phyloP scores from a whole-genome alignment of 2,113 vertebrate genomes.

The Macquaria ambigua region DNA sequence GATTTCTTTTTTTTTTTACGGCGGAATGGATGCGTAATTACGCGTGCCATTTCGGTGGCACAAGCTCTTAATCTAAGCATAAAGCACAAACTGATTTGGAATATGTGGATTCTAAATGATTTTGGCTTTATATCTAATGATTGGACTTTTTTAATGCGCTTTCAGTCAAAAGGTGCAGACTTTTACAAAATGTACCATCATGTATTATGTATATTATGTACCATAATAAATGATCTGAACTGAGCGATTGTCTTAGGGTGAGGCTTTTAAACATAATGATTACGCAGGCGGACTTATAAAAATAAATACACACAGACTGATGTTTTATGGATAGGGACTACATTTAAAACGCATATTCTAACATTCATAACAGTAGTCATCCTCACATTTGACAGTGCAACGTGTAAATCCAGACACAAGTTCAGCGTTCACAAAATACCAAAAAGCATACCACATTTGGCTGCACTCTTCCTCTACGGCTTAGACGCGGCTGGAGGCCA shows the following conservation, averaged over 20 bases:
- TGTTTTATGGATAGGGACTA: neutral
- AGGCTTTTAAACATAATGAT: neutral
- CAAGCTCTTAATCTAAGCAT: neutral
- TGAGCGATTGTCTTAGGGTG: neutral
- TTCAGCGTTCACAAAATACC: slow-evolving; percentile 31
- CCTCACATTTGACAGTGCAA: neutral
- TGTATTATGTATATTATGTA: no score
- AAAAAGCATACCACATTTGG: slow-evolving; percentile 44
- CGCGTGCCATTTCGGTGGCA: slow-evolving; percentile 4
- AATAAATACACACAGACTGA: neutral
- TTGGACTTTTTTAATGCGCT: neutral
- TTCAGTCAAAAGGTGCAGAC: neutral
- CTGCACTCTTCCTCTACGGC: slow-evolving; percentile 7
- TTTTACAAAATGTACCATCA: neutral
- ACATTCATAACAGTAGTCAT: neutral
- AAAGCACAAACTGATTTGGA: neutral
- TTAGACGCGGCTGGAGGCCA: slow-evolving; percentile 90
- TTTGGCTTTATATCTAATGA: neutral
- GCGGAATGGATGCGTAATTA: slow-evolving; percentile 6
- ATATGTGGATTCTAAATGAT: neutral
- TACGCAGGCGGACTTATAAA: neutral
- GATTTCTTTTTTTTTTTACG: neutral
- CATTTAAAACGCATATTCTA: neutral
- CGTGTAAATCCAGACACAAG: neutral
- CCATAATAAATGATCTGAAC: neutral